These are phyloP conservation scores for Rugalucina vietnamica DNA, from an alignment of 2,888 invertebrate genomes.

Conservation along the genomic window DNA sequence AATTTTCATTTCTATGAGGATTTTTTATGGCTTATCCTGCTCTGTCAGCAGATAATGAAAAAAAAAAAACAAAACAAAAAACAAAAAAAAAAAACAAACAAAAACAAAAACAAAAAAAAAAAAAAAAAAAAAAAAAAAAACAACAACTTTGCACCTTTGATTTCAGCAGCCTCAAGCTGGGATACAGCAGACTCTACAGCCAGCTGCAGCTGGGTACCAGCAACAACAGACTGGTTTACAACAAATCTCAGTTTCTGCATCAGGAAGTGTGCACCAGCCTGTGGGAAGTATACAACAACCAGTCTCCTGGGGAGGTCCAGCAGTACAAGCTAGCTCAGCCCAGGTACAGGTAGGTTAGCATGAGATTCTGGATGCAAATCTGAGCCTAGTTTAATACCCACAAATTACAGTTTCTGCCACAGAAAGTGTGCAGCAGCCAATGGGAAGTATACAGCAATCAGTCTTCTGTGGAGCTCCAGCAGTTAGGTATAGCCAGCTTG, in stretches of 20 bases:
- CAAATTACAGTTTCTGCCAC: slow-evolving; percentile 6
- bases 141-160: no score
- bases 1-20: no score
- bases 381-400: slow-evolving; percentile 14
- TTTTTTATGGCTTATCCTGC: no score
- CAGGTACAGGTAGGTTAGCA: neutral
- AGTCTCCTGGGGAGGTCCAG: slow-evolving; percentile 57
- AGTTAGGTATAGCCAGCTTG: no score
- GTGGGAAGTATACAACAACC: slow-evolving; percentile 11
- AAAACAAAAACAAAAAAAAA: no score
- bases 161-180: no score
- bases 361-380: neutral
- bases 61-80: no score
- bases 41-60: no score
- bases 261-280: slow-evolving; percentile 12
- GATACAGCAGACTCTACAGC: neutral
- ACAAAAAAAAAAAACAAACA: no score
- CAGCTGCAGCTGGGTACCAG: neutral
- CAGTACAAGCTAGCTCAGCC: slow-evolving; percentile 28
- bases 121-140: no score
- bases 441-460: no score
- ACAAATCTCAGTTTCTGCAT: slow-evolving; percentile 1
- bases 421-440: slow-evolving; percentile 15
- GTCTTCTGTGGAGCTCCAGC: slow-evolving; percentile 57
- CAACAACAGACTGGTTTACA: slow-evolving; percentile 26